Conservation (phyloP, 2,888 invertebrate genomes). For the Mythimna lalbum region DNA sequence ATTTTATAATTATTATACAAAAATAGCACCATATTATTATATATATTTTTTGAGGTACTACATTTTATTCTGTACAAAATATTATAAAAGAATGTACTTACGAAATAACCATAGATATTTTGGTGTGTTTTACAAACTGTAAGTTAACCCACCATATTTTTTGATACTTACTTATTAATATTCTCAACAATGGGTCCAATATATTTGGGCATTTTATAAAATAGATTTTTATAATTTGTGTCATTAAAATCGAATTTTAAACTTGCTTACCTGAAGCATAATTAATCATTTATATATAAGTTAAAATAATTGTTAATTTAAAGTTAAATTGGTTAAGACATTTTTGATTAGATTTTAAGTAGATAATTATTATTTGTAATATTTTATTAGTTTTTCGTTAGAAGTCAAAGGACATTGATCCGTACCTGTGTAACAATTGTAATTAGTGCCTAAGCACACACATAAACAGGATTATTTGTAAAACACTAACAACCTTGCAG, state of each 20-base stretch:
- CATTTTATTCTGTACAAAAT: constrained; percentile 21
- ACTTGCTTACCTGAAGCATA: constrained; percentile 4
- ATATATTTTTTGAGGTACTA: constrained; percentile 6
- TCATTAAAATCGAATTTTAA: constrained; percentile 4
- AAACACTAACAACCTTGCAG: too few relatives aligned
- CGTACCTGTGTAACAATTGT: constrained; percentile 45
- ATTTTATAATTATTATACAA: constrained; percentile 9
- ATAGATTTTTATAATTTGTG: constrained; percentile 8
- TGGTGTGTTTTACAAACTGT: constrained; percentile 17
- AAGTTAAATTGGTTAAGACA: not conserved
- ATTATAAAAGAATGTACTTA: constrained; percentile 27
- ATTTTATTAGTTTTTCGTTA: constrained; percentile 5
- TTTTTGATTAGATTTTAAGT: constrained; percentile 25
- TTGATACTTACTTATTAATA: constrained; percentile 13
- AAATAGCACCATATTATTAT: too few relatives aligned
- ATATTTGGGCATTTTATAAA: constrained; percentile 45
- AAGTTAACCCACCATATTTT: constrained; percentile 53
- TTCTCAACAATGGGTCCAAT: constrained; percentile 50
- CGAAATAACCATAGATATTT: constrained; percentile 40
- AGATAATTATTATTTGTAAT: constrained; percentile 15
- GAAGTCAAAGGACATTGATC: constrained; percentile 35
- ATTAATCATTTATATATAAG: constrained; percentile 1
- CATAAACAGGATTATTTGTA: too few relatives aligned
- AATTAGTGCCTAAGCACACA: constrained; percentile 6
- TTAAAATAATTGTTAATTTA: constrained; percentile 11